Conservation (phyloP, 2,888 invertebrate genomes). For the Lycophotia porphyrea region DNA sequence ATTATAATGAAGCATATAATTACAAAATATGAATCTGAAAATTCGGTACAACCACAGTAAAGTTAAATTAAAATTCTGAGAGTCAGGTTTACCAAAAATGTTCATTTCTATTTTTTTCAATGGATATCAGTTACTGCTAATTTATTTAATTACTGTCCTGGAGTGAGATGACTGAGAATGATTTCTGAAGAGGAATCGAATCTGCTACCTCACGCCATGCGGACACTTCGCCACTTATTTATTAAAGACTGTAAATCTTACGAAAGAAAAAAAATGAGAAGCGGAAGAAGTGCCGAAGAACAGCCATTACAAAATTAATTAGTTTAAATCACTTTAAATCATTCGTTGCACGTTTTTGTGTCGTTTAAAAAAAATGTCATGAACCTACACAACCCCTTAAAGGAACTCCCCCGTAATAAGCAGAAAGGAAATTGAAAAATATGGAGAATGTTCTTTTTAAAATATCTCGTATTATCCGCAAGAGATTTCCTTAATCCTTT, state of each 20-base stretch:
- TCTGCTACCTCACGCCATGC: not conserved
- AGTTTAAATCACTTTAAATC: not conserved
- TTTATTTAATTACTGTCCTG: not conserved
- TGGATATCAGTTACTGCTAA: too few species aligned
- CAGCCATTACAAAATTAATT: not conserved
- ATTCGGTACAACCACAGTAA: not conserved
- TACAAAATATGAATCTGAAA: slow-evolving; percentile 32
- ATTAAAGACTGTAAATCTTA: not conserved
- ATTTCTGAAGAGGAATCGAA: not conserved
- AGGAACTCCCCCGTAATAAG: not conserved
- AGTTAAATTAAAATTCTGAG: not conserved
- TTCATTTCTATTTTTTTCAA: not conserved
- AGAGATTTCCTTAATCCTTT: slow-evolving; percentile 52
- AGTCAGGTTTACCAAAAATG: not conserved
- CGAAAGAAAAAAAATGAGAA: not conserved
- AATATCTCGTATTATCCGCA: slow-evolving; percentile 32
- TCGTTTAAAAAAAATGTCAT: too few species aligned
- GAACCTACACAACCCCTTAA: not conserved
- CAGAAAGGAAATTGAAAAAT: slow-evolving; percentile 56
- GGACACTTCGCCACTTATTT: not conserved
- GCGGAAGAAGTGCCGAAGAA: not conserved
- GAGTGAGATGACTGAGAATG: not conserved
- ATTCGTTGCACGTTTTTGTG: not conserved
- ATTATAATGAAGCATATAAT: slow-evolving; percentile 4
- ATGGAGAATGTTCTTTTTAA: slow-evolving; percentile 45